These are phyloP conservation scores for Limnephilus auricula DNA, from an alignment of 2,888 invertebrate genomes.

Conservation along the genomic window DNA sequence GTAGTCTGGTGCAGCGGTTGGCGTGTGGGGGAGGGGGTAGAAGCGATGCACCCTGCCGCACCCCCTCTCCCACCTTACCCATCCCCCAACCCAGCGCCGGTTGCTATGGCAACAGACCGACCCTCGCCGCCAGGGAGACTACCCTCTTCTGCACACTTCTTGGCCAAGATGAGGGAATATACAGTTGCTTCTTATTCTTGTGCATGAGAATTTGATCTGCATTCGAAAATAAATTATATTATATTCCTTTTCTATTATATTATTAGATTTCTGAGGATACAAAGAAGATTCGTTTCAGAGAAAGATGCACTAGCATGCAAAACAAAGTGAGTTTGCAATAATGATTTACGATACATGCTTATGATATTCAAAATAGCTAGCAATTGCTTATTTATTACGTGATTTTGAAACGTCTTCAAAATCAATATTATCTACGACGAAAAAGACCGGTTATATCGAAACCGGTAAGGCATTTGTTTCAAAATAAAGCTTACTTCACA, in stretches of 20 bases:
- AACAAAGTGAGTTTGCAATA: background rate
- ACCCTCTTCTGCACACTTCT: conserved; percentile 55
- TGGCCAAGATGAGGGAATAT: conserved; percentile 23
- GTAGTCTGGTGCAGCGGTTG: conserved; percentile 54
- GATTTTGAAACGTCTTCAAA: background rate
- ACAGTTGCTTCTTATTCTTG: conserved; percentile 19
- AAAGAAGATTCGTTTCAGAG: background rate
- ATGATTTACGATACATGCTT: background rate
- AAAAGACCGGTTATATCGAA: background rate
- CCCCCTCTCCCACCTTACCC: conserved; percentile 65
- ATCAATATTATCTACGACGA: background rate
- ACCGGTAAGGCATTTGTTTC: too few species aligned
- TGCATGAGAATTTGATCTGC: conserved; percentile 39
- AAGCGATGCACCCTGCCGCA: conserved; percentile 68
- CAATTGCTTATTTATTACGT: background rate
- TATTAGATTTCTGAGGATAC: background rate
- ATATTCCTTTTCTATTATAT: background rate
- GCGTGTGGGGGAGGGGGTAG: conserved; percentile 44
- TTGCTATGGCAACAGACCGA: conserved; percentile 73
- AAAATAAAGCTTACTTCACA: background rate
- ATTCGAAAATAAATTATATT: background rate
- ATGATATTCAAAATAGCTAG: background rate
- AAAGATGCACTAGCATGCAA: background rate
- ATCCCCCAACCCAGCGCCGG: conserved; percentile 67
- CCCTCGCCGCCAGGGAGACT: conserved; percentile 60